Evolutionary conservation across 2,113 vertebrate species (phyloP).

Genomic region (Etheostoma spectabile): DNA sequence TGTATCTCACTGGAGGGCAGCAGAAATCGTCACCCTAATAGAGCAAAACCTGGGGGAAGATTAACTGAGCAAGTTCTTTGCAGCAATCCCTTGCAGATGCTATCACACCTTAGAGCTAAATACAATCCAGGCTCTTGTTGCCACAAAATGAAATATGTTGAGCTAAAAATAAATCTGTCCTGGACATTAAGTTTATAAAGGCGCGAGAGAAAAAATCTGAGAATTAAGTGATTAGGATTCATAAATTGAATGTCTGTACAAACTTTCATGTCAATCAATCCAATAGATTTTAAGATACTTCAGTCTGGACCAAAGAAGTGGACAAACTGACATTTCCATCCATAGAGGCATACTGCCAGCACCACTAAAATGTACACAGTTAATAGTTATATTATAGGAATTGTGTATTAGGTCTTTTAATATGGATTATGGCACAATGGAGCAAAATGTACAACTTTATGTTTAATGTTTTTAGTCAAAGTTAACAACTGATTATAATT

Average conservation of each 20-base stretch:
- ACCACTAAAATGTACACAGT: too few species aligned
- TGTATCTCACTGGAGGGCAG: neutral
- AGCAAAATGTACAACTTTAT: neutral
- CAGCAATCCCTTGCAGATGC: neutral
- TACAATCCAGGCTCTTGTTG: neutral
- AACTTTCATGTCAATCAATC: neutral
- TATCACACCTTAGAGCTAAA: neutral
- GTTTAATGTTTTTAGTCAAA: neutral
- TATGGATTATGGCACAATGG: neutral
- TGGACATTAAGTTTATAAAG: neutral
- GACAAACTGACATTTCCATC: neutral
- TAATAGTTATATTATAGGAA: too few species aligned
- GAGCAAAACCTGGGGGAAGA: conserved; percentile 8
- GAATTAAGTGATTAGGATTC: neutral
- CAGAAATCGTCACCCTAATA: neutral
- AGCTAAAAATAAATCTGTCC: too few species aligned
- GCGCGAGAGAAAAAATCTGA: neutral
- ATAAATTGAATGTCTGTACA: neutral
- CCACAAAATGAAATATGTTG: neutral
- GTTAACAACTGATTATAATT: neutral
- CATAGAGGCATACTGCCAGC: neutral
- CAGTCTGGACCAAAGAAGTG: neutral
- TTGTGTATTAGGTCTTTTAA: neutral
- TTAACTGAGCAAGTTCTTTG: neutral
- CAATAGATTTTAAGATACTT: too few species aligned